These are phyloP conservation scores for Argynnis bischoffii DNA, from an alignment of 2,888 invertebrate genomes.

Conservation along the genomic window DNA sequence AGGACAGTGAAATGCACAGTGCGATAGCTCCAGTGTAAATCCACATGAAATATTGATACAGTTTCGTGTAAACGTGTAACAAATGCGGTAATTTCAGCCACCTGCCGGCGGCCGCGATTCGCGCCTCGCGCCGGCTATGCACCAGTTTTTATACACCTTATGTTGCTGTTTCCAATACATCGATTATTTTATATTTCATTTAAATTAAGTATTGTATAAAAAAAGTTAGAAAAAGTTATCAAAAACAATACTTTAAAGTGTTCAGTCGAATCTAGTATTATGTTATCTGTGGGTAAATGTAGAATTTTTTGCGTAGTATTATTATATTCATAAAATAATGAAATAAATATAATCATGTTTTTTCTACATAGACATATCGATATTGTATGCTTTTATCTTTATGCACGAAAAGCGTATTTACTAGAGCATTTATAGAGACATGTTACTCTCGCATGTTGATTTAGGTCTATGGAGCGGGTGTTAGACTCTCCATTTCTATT, in stretches of 20 bases:
- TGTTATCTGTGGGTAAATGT: no score
- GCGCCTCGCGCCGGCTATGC: conserved; percentile 60
- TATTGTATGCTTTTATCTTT: neutral
- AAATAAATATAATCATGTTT: neutral
- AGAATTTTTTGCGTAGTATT: no score
- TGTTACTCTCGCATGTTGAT: conserved; percentile 55
- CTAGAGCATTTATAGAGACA: conserved; percentile 26
- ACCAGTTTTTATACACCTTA: conserved; percentile 72
- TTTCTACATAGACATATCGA: neutral
- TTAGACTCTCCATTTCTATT: conserved; percentile 28
- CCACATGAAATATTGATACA: conserved; percentile 82
- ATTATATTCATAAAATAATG: neutral
- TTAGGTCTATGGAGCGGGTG: conserved; percentile 54
- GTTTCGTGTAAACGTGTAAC: conserved; percentile 82
- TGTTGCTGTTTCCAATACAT: conserved; percentile 46
- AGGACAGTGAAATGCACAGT: conserved; percentile 58
- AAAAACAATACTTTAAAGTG: no score
- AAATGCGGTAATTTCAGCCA: conserved; percentile 82
- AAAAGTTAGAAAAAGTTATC: no score
- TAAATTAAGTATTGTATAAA: conserved; percentile 50
- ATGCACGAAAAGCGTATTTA: conserved; percentile 29
- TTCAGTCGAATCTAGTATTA: no score
- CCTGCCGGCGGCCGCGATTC: conserved; percentile 67
- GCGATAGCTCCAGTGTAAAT: conserved; percentile 76
- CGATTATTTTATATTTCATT: conserved; percentile 32